Percentiles rank a stretch among this genome's conserved stretches.
Conservation (phyloP, 2,113 vertebrate genomes). For the Tetraodon nigroviridis region DNA sequence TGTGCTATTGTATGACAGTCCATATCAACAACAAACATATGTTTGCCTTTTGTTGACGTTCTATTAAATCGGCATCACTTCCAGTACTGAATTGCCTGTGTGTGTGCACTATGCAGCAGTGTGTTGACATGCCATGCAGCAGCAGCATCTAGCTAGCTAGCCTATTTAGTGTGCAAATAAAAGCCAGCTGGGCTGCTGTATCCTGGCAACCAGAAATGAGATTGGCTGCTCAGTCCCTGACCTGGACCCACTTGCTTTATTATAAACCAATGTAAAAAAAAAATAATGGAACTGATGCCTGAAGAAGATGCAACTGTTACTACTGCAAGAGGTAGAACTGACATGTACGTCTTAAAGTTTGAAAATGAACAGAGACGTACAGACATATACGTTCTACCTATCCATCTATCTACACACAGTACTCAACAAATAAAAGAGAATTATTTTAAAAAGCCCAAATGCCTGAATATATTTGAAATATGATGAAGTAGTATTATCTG, state of each 20-base stretch:
- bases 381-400: too few relatives aligned
- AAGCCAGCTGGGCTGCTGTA: slow-evolving; percentile 69
- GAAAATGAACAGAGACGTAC: too few relatives aligned
- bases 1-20: background rate
- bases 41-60: background rate
- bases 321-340: too few relatives aligned
- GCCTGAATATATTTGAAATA: slow-evolving; percentile 50
- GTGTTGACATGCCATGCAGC: slow-evolving; percentile 60
- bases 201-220: slow-evolving; percentile 78
- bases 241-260: slow-evolving; percentile 80
- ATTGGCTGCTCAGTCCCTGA: slow-evolving; percentile 71
- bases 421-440: slow-evolving; percentile 28
- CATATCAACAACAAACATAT: too few relatives aligned
- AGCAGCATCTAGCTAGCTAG: slow-evolving; percentile 50
- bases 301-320: slow-evolving; percentile 12
- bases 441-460: slow-evolving; percentile 17
- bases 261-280: slow-evolving; percentile 72
- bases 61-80: background rate
- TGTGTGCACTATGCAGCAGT: slow-evolving; percentile 16
- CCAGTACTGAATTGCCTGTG: background rate
- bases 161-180: slow-evolving; percentile 77
- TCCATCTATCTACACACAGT: background rate
- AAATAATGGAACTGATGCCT: slow-evolving; percentile 70
- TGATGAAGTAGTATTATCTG: slow-evolving; percentile 53
- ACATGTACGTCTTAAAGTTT: too few relatives aligned